These are phyloP conservation scores for Pachymerium ferrugineum DNA, from an alignment of 2,888 invertebrate genomes.

Conservation along the genomic window DNA sequence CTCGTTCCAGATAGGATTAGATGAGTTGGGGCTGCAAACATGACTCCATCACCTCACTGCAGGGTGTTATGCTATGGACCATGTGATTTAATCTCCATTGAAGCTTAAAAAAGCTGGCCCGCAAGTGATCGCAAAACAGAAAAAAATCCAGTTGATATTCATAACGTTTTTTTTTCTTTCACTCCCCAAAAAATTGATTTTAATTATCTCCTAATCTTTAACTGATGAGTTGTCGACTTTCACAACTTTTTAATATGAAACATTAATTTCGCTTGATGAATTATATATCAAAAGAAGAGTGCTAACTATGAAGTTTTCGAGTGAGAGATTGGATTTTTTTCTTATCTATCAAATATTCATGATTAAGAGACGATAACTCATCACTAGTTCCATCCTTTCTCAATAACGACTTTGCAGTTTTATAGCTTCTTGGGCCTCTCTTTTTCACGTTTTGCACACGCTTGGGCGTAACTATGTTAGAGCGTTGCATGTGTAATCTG, in stretches of 20 bases:
- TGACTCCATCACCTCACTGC: not conserved
- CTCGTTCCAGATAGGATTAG: not conserved
- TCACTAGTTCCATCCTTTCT: not conserved
- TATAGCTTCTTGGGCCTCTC: not conserved
- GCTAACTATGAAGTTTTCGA: no score
- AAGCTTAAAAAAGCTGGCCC: not conserved
- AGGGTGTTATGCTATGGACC: not conserved
- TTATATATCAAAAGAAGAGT: no score
- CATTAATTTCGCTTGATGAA: no score
- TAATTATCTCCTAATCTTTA: not conserved
- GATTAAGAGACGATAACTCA: not conserved
- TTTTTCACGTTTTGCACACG: not conserved
- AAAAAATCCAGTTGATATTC: not conserved
- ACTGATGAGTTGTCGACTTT: not conserved
- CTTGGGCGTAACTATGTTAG: conserved; percentile 1
- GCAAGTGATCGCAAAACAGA: not conserved
- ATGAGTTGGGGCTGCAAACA: not conserved
- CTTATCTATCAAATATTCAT: not conserved
- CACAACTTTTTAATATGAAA: not conserved
- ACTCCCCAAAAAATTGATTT: not conserved
- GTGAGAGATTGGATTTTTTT: no score
- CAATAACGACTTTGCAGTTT: not conserved
- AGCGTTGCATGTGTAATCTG: conserved; percentile 10
- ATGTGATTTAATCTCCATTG: not conserved
- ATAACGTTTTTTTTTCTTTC: no score